These are phyloP conservation scores for Spea bombifrons DNA, from an alignment of 2,113 vertebrate species.

Conservation along the genomic window DNA sequence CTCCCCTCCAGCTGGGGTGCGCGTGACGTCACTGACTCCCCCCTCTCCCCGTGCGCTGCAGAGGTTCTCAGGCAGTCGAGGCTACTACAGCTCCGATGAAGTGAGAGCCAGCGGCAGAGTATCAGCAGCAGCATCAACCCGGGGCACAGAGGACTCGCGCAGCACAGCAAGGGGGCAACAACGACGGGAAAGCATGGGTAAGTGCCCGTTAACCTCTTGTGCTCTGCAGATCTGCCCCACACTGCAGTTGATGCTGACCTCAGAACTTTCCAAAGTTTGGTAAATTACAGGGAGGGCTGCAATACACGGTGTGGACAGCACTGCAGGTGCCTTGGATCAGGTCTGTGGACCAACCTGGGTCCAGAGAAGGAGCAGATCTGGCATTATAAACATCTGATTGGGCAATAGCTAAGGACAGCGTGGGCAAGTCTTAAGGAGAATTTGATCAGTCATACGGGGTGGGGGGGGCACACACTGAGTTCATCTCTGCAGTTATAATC, in stretches of 20 bases:
- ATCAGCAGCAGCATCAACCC: conserved; percentile 1
- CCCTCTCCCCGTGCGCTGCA: conserved; percentile 28
- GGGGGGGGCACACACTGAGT: too few species aligned
- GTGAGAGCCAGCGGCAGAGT: conserved; percentile 7
- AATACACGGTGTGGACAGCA: too few species aligned
- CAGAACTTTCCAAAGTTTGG: conserved; percentile 10
- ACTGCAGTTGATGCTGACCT: neutral
- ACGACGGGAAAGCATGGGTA: conserved; percentile 16
- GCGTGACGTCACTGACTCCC: conserved; percentile 19
- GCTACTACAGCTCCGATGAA: conserved; percentile 40
- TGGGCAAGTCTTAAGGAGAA: too few species aligned
- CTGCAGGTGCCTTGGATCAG: too few species aligned
- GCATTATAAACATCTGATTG: too few species aligned
- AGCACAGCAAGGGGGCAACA: neutral
- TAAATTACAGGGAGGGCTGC: neutral
- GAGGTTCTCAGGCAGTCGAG: conserved; percentile 20
- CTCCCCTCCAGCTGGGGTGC: neutral
- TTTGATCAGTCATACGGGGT: too few species aligned
- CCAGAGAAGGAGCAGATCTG: too few species aligned
- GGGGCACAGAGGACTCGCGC: neutral
- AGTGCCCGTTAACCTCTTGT: neutral
- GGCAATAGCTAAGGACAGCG: too few species aligned
- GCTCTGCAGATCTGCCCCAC: neutral
- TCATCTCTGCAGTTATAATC: too few species aligned
- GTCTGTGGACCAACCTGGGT: too few species aligned